phyloP scores from a whole-genome alignment of 2,888 invertebrate species.

The Cotesia congregata region DNA sequence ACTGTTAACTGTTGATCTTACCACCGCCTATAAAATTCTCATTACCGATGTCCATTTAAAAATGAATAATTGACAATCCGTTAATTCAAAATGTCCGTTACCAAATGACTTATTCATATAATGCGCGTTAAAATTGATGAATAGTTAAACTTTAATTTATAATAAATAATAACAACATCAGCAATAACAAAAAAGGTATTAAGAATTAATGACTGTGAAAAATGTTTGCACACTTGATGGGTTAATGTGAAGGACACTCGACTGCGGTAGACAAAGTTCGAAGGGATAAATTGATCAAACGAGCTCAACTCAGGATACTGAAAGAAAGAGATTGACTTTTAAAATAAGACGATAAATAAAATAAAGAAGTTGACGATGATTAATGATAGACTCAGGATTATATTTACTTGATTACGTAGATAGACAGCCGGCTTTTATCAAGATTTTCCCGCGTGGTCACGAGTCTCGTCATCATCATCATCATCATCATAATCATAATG shows the following conservation, averaged over 20 bases:
- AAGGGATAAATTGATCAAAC: constrained; percentile 1
- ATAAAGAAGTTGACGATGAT: constrained; percentile 30
- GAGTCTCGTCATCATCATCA: constrained; percentile 23
- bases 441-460: constrained; percentile 27
- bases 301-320: neutral
- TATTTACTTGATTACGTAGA: constrained; percentile 34
- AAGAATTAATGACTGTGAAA: neutral
- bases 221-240: constrained; percentile 1
- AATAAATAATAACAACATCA: neutral
- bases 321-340: constrained; percentile 4
- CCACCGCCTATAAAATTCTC: neutral
- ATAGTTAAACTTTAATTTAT: constrained; percentile 1
- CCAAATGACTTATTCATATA: neutral
- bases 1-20: neutral
- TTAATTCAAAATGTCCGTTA: neutral
- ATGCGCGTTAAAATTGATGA: neutral
- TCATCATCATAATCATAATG: too few species aligned
- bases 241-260: neutral
- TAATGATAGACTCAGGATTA: constrained; percentile 17
- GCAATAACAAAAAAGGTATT: neutral
- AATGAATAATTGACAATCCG: neutral
- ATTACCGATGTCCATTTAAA: neutral
- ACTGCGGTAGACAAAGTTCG: neutral
- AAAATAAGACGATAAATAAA: constrained; percentile 4
- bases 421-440: constrained; percentile 16